Evolutionary conservation across 2,797 vertebrate genomes (phyloP).

Genomic region (Spatula clypeata): DNA sequence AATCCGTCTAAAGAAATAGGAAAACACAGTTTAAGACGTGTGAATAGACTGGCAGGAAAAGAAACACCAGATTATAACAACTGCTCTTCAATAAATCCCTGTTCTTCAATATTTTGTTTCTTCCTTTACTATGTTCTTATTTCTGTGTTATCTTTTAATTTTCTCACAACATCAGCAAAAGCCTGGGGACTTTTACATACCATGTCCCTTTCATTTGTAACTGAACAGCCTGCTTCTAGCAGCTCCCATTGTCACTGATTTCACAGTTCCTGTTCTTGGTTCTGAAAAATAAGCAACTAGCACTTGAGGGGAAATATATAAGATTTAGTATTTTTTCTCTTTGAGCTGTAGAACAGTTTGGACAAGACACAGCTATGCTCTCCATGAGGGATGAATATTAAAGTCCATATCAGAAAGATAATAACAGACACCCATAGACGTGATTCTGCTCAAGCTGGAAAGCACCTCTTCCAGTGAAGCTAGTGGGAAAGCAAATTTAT

Average conservation of each 20-base stretch:
- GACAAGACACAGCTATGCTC: background rate
- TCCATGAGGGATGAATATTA: background rate
- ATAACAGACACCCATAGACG: background rate
- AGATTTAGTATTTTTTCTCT: background rate
- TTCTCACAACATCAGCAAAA: background rate
- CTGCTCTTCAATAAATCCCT: background rate
- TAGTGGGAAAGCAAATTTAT: background rate
- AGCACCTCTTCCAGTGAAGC: background rate
- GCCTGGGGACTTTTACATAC: fast-evolving
- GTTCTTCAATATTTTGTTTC: background rate
- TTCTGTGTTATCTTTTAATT: background rate
- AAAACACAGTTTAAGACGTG: fast-evolving
- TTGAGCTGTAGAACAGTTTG: background rate
- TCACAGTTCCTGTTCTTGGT: background rate
- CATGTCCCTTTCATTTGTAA: background rate
- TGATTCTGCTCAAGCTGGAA: background rate
- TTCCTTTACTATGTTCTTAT: background rate
- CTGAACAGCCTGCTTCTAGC: fast-evolving
- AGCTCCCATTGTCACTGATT: background rate
- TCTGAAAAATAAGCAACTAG: background rate
- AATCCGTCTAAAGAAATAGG: background rate
- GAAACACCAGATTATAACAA: fast-evolving
- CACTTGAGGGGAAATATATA: background rate
- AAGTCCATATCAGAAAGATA: background rate
- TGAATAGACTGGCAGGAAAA: background rate